Conservation (phyloP, 2,113 vertebrate genomes). For the Crocuta crocuta region DNA sequence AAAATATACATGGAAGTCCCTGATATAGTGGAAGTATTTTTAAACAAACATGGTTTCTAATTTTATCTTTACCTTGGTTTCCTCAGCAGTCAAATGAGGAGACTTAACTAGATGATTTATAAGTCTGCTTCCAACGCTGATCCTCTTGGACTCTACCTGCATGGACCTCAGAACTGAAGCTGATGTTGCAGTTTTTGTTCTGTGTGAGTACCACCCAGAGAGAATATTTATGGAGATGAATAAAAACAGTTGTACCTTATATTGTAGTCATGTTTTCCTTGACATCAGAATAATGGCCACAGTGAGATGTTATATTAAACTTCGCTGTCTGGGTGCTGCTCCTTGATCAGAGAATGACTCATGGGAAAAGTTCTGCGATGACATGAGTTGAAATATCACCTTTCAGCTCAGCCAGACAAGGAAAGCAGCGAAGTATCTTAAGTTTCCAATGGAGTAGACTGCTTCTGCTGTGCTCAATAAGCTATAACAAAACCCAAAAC, state of each 20-base stretch:
- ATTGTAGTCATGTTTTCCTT: conserved; percentile 41
- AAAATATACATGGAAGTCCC: not conserved
- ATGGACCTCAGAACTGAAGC: not conserved
- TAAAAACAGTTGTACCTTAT: not conserved
- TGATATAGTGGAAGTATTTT: not conserved
- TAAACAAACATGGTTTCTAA: not conserved
- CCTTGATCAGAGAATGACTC: not conserved
- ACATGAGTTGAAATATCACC: not conserved
- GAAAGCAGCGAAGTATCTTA: not conserved
- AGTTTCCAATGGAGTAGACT: not conserved
- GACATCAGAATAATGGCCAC: conserved; percentile 2
- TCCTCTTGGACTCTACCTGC: not conserved
- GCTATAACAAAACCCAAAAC: not conserved
- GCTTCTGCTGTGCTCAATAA: not conserved
- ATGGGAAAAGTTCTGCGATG: not conserved
- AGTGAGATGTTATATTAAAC: conserved; percentile 37
- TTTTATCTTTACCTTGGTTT: not conserved
- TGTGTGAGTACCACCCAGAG: not conserved
- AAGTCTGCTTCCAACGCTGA: not conserved
- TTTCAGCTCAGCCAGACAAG: not conserved
- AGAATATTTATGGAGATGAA: conserved; percentile 10
- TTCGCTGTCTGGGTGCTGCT: not conserved
- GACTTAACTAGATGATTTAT: not conserved
- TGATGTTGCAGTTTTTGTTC: not conserved
- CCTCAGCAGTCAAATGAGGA: not conserved